Conservation (phyloP, 2,113 vertebrate genomes). For the Hippocampus guttulatus region DNA sequence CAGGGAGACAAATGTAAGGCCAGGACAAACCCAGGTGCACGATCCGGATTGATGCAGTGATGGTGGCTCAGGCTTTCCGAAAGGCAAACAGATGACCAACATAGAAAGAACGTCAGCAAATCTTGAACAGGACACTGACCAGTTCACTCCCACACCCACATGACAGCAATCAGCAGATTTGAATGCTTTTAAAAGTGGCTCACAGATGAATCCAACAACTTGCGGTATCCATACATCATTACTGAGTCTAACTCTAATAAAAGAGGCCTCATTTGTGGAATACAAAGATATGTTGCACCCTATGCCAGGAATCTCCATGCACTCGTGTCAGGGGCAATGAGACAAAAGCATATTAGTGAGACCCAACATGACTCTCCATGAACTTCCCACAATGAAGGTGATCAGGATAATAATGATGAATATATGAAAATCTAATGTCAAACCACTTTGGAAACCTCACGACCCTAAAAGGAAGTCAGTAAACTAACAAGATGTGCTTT, state of each 20-base stretch:
- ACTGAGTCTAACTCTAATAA: not conserved
- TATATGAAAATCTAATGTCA: not conserved
- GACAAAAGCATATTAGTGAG: not conserved
- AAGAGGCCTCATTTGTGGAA: not conserved
- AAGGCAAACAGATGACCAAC: not conserved
- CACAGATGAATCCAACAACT: not conserved
- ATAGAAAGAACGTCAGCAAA: not conserved
- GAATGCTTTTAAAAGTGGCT: not conserved
- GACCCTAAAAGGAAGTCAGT: not conserved
- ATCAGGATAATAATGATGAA: not conserved
- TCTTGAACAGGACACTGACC: not conserved
- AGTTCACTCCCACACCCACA: not conserved
- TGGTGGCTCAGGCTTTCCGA: not conserved
- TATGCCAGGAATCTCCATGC: not conserved
- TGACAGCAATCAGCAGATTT: not conserved
- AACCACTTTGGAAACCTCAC: not conserved
- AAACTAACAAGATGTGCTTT: not conserved
- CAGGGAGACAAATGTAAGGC: too few species aligned
- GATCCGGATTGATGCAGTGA: too few species aligned
- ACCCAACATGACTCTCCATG: not conserved
- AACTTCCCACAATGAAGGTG: not conserved
- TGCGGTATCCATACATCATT: not conserved
- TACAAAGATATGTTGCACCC: not conserved
- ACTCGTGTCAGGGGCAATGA: not conserved
- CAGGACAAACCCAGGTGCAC: too few species aligned